Evolutionary conservation across 1,140 invertebrate species (phyloP), one percentile per base, ranked within the genome.

Genomic region (Aphis craccivora): DNA sequence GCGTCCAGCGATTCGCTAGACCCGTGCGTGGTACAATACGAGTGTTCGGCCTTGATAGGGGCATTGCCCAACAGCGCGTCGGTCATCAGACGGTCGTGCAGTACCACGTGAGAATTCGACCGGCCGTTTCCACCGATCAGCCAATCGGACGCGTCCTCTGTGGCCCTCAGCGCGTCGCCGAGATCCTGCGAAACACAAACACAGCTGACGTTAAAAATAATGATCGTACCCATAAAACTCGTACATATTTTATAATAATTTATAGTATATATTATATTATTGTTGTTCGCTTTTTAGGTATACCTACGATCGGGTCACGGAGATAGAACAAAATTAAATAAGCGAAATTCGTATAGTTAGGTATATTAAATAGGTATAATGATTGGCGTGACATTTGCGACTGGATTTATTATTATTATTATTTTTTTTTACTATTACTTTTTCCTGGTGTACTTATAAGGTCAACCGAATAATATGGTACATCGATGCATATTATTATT

Each of bases 71-170:
- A 96, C 30, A 97, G 97, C 0, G 98, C 98, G 94, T 98, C 98
- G 45, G 98, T 98, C 97, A 99, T 98, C 94, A 98, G 96, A 94
- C 97, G 96, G 95, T 99, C 98, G 95, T 98, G 97, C 5, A 98
- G 95, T 40, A 98, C 97, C 92, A 98, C 97, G 48, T 94, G 94
- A 14, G 94, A 94, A 83, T 94, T 94, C 45, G 93, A 93, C 55
- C 94, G 93, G 43, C 93, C 81, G 84, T 94, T 81, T 40, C 76
- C 94, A 37, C 35, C 90, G 91, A 93, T 93, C 91, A 93, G 37
- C 91, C 91, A 93, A 43, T 93, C 91, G 81, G 91, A 93, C 81
- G 91, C 40, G 81, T 93, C 91, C 25, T 93, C 91, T 23, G 90
- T 83, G 81, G 48, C 81, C 48, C 81, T 84, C 25, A 93, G 91